Percentiles rank a stretch among this genome's conserved stretches.
Conservation (phyloP, 2,888 invertebrate species). For the Listrodromus nycthemerus region DNA sequence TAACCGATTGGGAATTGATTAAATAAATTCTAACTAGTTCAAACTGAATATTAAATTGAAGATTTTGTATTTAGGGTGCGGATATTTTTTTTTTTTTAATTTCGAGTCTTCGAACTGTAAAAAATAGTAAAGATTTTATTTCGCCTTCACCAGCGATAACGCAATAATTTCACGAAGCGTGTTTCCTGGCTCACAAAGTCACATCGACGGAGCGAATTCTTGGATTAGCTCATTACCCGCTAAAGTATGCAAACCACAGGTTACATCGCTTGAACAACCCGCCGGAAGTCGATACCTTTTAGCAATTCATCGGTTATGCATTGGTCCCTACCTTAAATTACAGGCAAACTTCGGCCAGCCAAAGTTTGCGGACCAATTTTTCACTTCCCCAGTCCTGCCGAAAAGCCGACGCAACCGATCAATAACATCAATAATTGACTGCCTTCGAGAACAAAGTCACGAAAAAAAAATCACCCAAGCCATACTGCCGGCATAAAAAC, state of each 20-base stretch:
- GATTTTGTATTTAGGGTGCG: not conserved
- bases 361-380: not conserved
- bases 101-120: too few relatives aligned
- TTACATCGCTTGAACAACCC: conserved; percentile 5
- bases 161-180: not conserved
- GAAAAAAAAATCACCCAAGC: not conserved
- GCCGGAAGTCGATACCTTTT: not conserved
- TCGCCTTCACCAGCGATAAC: not conserved
- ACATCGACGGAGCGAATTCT: not conserved
- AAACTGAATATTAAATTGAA: not conserved
- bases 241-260: conserved; percentile 8
- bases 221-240: not conserved
- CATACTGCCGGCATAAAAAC: not conserved
- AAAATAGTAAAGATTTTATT: too few relatives aligned
- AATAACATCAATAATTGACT: not conserved
- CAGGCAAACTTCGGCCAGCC: not conserved
- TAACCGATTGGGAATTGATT: not conserved
- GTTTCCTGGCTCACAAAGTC: not conserved
- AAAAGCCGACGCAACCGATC: not conserved
- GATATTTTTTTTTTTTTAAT: not conserved
- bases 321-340: not conserved
- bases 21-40: not conserved
- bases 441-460: not conserved
- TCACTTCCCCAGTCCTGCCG: not conserved
- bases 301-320: conserved; percentile 4